These are phyloP conservation scores for Gadopsis marmoratus DNA, from an alignment of 2,797 vertebrate genomes.

Conservation along the genomic window DNA sequence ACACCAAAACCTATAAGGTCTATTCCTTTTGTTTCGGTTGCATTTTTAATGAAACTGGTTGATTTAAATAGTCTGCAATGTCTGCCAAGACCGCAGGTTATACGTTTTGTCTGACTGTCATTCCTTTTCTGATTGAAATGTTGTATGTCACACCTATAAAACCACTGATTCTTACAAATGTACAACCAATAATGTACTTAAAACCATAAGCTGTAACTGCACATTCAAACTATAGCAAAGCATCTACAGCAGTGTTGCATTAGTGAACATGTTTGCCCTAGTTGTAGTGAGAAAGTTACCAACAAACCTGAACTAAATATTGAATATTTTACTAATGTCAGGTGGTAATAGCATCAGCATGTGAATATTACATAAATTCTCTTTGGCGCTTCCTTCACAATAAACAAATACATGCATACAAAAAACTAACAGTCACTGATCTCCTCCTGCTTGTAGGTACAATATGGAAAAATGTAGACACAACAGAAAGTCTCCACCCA, in stretches of 20 bases:
- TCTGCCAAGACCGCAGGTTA: background rate
- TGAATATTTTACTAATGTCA: conserved; percentile 8
- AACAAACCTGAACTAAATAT: background rate
- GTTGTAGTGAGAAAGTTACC: background rate
- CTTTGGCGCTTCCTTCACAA: background rate
- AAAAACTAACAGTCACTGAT: background rate
- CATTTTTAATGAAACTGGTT: background rate
- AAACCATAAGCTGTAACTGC: background rate
- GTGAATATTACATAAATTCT: conserved; percentile 1
- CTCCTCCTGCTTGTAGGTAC: background rate
- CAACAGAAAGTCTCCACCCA: conserved; percentile 2
- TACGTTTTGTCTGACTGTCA: background rate
- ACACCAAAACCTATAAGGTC: no score
- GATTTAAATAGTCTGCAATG: background rate
- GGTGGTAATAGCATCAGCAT: background rate
- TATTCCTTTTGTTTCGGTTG: background rate
- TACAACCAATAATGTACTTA: background rate
- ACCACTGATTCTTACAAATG: background rate
- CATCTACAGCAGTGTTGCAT: background rate
- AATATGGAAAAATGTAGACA: background rate
- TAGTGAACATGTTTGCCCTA: background rate
- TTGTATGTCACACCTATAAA: background rate
- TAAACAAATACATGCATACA: conserved; percentile 1
- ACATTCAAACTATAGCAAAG: conserved; percentile 1
- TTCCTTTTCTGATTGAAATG: background rate